Evolutionary conservation across 1,140 invertebrate species (phyloP), one percentile per base, ranked within the genome.

Genomic region (Drosophila sucinea): DNA sequence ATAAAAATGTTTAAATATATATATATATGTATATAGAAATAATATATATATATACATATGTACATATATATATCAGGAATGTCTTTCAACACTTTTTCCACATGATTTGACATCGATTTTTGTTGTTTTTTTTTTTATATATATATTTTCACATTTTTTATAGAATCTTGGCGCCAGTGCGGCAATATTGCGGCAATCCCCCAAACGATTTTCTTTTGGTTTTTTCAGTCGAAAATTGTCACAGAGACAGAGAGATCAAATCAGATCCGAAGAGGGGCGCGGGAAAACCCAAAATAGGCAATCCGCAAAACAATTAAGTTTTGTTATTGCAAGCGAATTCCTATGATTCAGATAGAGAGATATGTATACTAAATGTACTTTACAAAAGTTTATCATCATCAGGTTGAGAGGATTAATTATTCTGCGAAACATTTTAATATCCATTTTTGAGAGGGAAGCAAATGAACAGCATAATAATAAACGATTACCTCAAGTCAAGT

Each of bases 101-200:
- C 72, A 58, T 67, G 47, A 67, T 73, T 71, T 80, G 77, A 83
- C 81, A 84, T 77, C 81, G 67, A 40, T 63, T 57, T 57, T 56
- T 44, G 63, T 41, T 66, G 38, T 67, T 47, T 61, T 44, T 44
- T 68, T 69, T 68, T 38, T 58, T 63, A 77, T 60, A 79, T 32
- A 68, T 41, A 67, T 65, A 66, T 83, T 70, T 79, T 83, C 38
- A 68, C 54, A 67, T 65, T 68, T 83, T 70, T 79, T 83, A 73
- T 79, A 86, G 79, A 83, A 76, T 86, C 79, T 68, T 89, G 83
- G 83, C 83, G 83, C 83, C 83, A 74, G 87, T 51, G 23, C 44
- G 44, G n/a, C 44, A 47, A 62, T 61, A 83, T 86, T 86, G 76
- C 73, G 61, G 83, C 83, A 86, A 86, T 87, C 40, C 44, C 60